Evolutionary conservation across 2,113 vertebrate species (phyloP).

Genomic region (Rattus norvegicus): DNA sequence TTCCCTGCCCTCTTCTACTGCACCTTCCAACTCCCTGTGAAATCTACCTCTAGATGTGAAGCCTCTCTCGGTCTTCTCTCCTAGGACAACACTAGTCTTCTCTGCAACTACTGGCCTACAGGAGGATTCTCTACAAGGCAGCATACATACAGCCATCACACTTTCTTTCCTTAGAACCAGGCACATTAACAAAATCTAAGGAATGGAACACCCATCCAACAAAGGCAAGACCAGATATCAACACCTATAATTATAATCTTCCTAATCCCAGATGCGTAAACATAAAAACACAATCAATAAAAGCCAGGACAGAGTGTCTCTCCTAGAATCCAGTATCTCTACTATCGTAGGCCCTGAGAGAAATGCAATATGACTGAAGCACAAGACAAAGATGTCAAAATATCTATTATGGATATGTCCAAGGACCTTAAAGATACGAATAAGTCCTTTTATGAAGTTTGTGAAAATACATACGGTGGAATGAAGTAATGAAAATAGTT

Average conservation of each 20-base stretch:
- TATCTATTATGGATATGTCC: background rate
- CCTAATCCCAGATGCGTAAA: background rate
- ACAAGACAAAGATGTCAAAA: background rate
- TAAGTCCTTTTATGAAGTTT: background rate
- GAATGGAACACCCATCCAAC: background rate
- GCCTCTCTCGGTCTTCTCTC: background rate
- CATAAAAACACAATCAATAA: background rate
- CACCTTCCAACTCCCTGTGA: no score
- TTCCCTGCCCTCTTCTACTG: background rate
- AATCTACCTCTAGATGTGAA: background rate
- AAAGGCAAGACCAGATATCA: background rate
- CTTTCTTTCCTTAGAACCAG: background rate
- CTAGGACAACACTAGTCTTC: background rate
- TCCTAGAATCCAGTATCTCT: background rate
- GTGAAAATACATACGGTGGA: background rate
- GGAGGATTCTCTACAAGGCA: background rate
- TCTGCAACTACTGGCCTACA: background rate
- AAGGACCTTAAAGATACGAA: background rate
- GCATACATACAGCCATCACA: background rate
- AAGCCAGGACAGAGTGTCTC: background rate
- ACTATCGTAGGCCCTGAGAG: background rate
- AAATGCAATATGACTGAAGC: background rate
- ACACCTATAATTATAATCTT: background rate
- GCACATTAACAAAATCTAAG: background rate
- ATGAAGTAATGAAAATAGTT: background rate